Conservation (phyloP, 64 coral and sea anemone genomes). For the Montipora efflorescens region DNA sequence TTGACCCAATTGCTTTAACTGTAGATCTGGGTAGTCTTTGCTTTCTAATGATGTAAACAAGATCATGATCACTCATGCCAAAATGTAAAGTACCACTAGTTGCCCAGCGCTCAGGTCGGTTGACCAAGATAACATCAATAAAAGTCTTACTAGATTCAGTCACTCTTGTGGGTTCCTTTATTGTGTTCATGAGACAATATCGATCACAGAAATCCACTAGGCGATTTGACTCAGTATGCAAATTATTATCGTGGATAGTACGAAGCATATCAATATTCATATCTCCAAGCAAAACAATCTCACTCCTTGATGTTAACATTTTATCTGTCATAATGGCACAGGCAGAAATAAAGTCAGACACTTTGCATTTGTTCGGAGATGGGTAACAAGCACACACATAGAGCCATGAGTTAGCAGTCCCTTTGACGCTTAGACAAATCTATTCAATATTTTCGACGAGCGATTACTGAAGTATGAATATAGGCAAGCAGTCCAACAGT, state of each 20-base stretch:
- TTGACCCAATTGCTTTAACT: too few relatives aligned
- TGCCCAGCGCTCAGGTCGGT: too few relatives aligned
- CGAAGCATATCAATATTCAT: constrained; percentile 27
- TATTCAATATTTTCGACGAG: constrained; percentile 59
- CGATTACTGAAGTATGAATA: constrained; percentile 43
- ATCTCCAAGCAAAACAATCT: background rate
- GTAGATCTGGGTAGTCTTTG: too few relatives aligned
- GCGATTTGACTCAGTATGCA: too few relatives aligned
- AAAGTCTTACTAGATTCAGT: too few relatives aligned
- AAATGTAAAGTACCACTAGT: too few relatives aligned
- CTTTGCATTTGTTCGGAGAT: constrained; percentile 55
- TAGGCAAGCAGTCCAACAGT: constrained; percentile 29
- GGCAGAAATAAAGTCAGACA: constrained; percentile 64
- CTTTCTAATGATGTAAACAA: too few relatives aligned
- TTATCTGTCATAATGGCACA: constrained; percentile 16
- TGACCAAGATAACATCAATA: too few relatives aligned
- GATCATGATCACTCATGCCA: too few relatives aligned
- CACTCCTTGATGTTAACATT: constrained; percentile 51
- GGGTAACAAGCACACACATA: constrained; percentile 49
- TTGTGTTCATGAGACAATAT: too few relatives aligned
- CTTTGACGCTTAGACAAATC: constrained; percentile 57
- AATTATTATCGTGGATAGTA: background rate
- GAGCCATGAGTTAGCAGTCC: constrained; percentile 42
- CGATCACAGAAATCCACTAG: too few relatives aligned
- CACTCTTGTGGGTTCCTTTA: too few relatives aligned